Evolutionary conservation across 2,888 invertebrate species (phyloP).

Genomic region (Aphidius colemani): DNA sequence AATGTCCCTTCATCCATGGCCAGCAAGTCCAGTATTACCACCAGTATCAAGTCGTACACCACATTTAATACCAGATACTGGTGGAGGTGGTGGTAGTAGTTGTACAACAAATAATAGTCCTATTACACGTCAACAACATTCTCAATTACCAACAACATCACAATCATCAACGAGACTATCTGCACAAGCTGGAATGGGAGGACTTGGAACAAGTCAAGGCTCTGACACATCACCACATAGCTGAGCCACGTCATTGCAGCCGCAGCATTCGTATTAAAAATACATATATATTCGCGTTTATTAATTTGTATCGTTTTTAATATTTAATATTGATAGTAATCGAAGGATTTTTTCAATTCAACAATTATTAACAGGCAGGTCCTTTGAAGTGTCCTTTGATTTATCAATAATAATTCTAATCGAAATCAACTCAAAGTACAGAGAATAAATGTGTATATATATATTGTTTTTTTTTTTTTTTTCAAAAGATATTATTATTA

Average conservation of each 20-base stretch:
- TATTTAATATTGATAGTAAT: not conserved
- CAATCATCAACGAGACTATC: constrained; percentile 52
- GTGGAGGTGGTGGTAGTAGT: constrained; percentile 37
- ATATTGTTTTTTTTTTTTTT: not conserved
- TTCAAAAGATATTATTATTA: constrained; percentile 1
- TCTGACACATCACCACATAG: constrained; percentile 57
- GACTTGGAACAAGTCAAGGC: constrained; percentile 55
- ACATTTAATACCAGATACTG: constrained; percentile 74
- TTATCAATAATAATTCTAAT: too few species aligned
- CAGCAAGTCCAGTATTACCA: constrained; percentile 77
- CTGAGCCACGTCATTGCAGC: constrained; percentile 60
- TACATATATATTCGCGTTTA: constrained; percentile 7
- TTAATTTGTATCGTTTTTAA: not conserved
- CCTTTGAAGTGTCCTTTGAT: too few species aligned
- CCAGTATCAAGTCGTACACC: constrained; percentile 72
- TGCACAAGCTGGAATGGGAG: constrained; percentile 54
- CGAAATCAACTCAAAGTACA: too few species aligned
- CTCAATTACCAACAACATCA: constrained; percentile 42
- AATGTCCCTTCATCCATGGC: constrained; percentile 76
- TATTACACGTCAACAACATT: constrained; percentile 28
- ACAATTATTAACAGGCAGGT: not conserved
- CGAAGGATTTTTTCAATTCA: not conserved
- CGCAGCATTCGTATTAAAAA: constrained; percentile 58
- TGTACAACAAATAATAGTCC: constrained; percentile 25
- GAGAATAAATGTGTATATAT: too few species aligned